A percentile compares a stretch with the other conserved stretches of the same genome.
Evolutionary conservation across 1,140 invertebrate genomes (phyloP).

Genomic region (Tachypleus tridentatus): DNA sequence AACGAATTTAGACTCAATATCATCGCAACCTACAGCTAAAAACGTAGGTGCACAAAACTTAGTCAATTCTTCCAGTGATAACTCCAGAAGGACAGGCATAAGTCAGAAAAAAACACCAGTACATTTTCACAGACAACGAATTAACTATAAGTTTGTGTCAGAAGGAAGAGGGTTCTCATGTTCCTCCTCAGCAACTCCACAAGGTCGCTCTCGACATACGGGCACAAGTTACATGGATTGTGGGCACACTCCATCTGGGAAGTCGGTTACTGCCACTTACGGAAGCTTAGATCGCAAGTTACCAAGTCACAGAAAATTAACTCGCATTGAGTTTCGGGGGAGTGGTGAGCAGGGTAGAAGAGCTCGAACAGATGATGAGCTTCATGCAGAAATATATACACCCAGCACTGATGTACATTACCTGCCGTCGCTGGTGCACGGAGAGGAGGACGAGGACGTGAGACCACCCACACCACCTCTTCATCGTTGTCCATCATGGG

Average conservation of each 20-base stretch:
- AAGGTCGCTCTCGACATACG: background rate
- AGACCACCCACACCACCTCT: conserved; percentile 66
- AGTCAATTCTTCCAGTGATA: background rate
- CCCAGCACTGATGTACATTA: conserved; percentile 49
- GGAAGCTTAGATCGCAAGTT: conserved; percentile 24
- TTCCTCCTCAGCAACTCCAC: background rate
- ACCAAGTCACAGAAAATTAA: conserved; percentile 7
- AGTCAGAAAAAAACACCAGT: background rate
- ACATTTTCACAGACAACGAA: background rate
- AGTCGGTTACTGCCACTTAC: conserved; percentile 8
- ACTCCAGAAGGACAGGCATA: background rate
- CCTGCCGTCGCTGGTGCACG: conserved; percentile 12
- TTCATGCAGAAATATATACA: conserved; percentile 86
- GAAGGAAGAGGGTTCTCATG: background rate
- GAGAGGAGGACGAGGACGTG: conserved; percentile 35
- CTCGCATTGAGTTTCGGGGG: conserved; percentile 10
- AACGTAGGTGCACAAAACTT: background rate
- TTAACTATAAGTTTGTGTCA: background rate
- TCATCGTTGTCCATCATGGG: conserved; percentile 42
- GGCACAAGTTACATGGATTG: background rate
- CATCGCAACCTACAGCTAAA: conserved; percentile 22
- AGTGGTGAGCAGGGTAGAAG: conserved; percentile 10
- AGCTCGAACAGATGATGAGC: conserved; percentile 40
- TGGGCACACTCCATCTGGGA: background rate
- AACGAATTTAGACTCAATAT: conserved; percentile 34